Evolutionary conservation across 2,113 vertebrate species (phyloP).

Genomic region (Ondatra zibethicus): DNA sequence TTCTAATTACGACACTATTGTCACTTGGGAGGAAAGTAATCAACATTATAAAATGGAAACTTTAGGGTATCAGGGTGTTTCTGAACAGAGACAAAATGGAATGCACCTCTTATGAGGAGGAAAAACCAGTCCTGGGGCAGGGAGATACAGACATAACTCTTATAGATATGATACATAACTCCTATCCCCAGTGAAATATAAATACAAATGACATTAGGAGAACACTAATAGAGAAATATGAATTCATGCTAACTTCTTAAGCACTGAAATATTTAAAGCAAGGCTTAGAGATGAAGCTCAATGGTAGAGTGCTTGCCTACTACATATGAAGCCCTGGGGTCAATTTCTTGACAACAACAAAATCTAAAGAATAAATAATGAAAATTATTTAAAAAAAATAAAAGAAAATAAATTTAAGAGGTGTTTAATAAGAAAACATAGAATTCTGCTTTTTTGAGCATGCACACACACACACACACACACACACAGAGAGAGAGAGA

Average conservation of each 20-base stretch:
- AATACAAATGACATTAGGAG: background rate
- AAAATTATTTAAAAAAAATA: background rate
- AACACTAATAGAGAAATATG: background rate
- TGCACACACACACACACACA: background rate
- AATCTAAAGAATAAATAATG: background rate
- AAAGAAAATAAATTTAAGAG: background rate
- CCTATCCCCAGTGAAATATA: background rate
- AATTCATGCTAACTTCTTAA: background rate
- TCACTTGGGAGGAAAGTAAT: constrained; percentile 58
- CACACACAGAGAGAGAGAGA: background rate
- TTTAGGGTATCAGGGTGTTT: constrained; percentile 20
- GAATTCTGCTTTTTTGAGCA: background rate
- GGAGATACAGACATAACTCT: background rate
- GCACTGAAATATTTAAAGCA: background rate
- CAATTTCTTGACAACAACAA: background rate
- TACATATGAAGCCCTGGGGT: background rate
- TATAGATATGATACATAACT: too few species aligned
- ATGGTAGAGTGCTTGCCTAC: background rate
- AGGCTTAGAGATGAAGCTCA: background rate
- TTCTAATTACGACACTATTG: constrained; percentile 62
- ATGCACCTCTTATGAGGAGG: background rate
- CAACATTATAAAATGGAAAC: constrained; percentile 55
- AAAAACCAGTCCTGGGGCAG: background rate
- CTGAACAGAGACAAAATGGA: constrained; percentile 13
- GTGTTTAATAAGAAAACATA: background rate